A percentile compares a stretch with the other conserved stretches of the same genome.
phyloP scores from a whole-genome alignment of 2,888 invertebrate species.

The Nasonovia ribisnigri region DNA sequence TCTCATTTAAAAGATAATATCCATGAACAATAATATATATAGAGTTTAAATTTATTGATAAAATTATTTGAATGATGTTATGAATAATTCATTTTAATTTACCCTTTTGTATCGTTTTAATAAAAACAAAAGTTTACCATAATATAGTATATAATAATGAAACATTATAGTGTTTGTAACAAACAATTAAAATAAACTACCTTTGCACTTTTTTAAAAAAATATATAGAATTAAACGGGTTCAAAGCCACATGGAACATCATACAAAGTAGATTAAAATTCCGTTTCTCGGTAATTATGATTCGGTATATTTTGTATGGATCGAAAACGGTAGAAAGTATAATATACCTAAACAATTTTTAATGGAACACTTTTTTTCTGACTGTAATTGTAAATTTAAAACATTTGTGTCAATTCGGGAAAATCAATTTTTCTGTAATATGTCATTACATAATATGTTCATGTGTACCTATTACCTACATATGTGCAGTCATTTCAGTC shows the following conservation, averaged over 20 bases:
- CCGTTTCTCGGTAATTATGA: neutral
- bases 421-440: slow-evolving; percentile 16
- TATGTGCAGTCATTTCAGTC: slow-evolving; percentile 21
- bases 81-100: neutral
- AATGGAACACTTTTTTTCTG: neutral
- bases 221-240: neutral
- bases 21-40: neutral
- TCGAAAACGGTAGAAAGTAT: neutral
- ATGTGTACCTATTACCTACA: neutral
- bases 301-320: neutral
- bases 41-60: neutral
- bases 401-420: slow-evolving; percentile 19
- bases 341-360: neutral
- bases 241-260: neutral
- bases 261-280: slow-evolving; percentile 26
- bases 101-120: neutral
- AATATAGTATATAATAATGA: neutral
- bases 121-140: neutral
- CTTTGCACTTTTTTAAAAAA: neutral
- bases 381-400: neutral
- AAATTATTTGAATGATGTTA: neutral
- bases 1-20: neutral
- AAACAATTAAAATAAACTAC: neutral
- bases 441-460: neutral
- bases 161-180: neutral